Conservation (phyloP, 92 coral and sea anemone species). For the Palythoa grandis region DNA sequence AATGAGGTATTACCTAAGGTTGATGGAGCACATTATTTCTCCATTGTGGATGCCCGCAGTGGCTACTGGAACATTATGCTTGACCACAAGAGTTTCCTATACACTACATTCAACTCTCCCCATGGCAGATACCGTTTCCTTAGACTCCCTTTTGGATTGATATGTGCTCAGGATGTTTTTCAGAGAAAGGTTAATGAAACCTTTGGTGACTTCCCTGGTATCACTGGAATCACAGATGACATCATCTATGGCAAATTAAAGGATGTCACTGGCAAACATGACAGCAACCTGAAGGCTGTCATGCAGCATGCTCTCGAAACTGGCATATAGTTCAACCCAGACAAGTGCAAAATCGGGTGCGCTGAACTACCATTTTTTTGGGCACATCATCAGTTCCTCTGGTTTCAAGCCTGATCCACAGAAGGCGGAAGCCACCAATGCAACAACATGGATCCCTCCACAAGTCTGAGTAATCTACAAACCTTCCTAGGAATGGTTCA, state of each 20-base stretch:
- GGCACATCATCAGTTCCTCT: not conserved
- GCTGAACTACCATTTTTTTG: no score
- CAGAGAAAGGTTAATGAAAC: conserved; percentile 15
- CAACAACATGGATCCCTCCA: conserved; percentile 49
- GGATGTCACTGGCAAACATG: conserved; percentile 51
- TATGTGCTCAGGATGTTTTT: no score
- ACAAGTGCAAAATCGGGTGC: no score
- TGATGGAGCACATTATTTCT: conserved; percentile 65
- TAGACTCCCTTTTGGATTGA: no score
- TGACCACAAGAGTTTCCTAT: no score
- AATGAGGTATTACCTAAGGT: conserved; percentile 71
- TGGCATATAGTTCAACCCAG: not conserved
- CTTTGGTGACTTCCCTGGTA: conserved; percentile 65
- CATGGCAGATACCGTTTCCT: no score
- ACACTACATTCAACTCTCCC: no score
- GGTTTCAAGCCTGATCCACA: conserved; percentile 47
- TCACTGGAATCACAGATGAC: conserved; percentile 75
- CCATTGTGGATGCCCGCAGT: conserved; percentile 62
- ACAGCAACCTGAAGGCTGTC: conserved; percentile 12
- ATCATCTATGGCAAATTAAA: conserved; percentile 55
- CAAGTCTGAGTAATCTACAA: conserved; percentile 64
- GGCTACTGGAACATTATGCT: no score
- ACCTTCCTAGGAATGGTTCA: no score
- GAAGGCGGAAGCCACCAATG: conserved; percentile 15
- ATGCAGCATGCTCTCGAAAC: conserved; percentile 49